phyloP scores from a whole-genome alignment of 2,797 vertebrate species.

The Mormyrops boulengeri region DNA sequence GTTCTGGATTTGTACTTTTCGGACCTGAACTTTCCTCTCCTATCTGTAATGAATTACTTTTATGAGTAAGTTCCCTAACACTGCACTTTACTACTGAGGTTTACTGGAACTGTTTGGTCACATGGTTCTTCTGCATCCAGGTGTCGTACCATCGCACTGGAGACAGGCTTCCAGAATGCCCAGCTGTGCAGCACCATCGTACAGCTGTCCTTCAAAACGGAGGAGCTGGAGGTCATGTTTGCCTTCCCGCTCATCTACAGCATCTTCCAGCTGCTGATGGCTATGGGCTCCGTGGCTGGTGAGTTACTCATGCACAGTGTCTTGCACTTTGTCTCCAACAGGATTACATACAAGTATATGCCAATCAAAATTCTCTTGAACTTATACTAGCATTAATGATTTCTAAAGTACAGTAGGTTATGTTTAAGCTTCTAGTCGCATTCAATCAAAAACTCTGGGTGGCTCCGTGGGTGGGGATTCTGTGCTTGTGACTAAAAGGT shows the following conservation, averaged over 20 bases:
- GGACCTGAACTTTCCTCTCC: neutral
- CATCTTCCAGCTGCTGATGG: slow-evolving; percentile 79
- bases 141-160: slow-evolving; percentile 86
- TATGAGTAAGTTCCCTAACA: neutral
- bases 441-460: no score
- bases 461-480: no score
- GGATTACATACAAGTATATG: neutral
- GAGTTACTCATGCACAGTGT: slow-evolving; percentile 34
- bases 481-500: no score
- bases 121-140: slow-evolving; percentile 44
- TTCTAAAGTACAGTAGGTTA: neutral
- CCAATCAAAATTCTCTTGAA: neutral
- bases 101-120: neutral
- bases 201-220: slow-evolving; percentile 79
- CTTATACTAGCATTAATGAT: neutral
- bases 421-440: neutral
- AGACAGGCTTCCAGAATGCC: slow-evolving; percentile 92
- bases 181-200: slow-evolving; percentile 90
- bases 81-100: neutral
- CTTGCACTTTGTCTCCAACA: neutral
- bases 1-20: neutral
- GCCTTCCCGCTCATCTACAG: slow-evolving; percentile 93
- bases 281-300: slow-evolving; percentile 63
- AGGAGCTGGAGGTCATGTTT: slow-evolving; percentile 80
- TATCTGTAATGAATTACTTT: neutral